These are phyloP conservation scores for Cremastobaeus sp. DNA, from an alignment of 2,888 invertebrate species.

Conservation along the genomic window DNA sequence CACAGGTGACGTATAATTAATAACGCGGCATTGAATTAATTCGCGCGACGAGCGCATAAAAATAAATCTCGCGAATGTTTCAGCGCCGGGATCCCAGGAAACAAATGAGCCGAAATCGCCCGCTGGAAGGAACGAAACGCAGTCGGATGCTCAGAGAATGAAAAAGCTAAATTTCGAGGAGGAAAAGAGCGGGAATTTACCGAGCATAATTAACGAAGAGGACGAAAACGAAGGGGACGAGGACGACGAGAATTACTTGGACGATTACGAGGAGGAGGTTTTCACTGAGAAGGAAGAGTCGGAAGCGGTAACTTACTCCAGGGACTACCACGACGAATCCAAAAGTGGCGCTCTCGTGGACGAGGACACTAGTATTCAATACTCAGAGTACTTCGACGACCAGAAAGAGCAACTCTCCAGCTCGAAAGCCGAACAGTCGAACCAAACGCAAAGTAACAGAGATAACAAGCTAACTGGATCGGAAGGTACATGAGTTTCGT, in stretches of 20 bases:
- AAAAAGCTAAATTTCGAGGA: constrained; percentile 7
- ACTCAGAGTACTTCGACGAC: constrained; percentile 29
- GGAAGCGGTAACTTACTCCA: constrained; percentile 35
- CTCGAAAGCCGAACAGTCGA: constrained; percentile 24
- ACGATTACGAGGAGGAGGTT: constrained; percentile 42
- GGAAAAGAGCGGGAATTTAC: constrained; percentile 8
- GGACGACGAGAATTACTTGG: constrained; percentile 35
- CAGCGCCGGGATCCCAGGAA: no score
- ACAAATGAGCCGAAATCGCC: constrained; percentile 17
- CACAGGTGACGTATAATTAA: constrained; percentile 49
- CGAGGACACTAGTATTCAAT: constrained; percentile 34
- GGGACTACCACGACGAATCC: constrained; percentile 25
- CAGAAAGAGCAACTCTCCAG: no score
- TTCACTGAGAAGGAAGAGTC: constrained; percentile 41
- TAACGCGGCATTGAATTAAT: constrained; percentile 9
- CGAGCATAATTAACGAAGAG: constrained; percentile 30
- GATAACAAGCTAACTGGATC: constrained; percentile 19
- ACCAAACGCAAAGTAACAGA: constrained; percentile 1
- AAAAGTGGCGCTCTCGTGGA: constrained; percentile 32
- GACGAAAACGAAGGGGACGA: constrained; percentile 23
- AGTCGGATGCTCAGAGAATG: constrained; percentile 23
- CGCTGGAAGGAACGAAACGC: constrained; percentile 9
- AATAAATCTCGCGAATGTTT: no score
- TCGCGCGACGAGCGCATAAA: neutral
- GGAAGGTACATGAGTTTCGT: constrained; percentile 41